phyloP scores from a whole-genome alignment of 2,888 invertebrate genomes.

The Sepioteuthis lessoniana region DNA sequence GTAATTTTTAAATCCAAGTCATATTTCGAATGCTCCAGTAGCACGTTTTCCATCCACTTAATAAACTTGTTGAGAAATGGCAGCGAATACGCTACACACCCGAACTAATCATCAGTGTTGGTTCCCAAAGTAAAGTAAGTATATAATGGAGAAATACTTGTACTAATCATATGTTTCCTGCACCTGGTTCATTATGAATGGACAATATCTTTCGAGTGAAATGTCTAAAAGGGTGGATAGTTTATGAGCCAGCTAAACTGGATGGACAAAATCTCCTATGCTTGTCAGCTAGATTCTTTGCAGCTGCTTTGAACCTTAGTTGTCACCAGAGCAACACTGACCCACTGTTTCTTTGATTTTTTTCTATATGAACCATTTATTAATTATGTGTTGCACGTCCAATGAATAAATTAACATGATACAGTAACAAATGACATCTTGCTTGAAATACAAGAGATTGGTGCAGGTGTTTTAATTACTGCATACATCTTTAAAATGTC shows the following conservation, averaged over 20 bases:
- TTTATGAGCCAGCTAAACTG: background rate
- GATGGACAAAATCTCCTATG: background rate
- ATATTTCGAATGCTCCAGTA: too few species aligned
- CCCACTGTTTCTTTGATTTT: background rate
- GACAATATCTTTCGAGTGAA: background rate
- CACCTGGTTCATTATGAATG: too few species aligned
- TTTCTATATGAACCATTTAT: background rate
- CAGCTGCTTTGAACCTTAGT: background rate
- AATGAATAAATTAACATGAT: background rate
- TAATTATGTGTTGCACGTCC: constrained; percentile 33
- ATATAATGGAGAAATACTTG: too few species aligned
- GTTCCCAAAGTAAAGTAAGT: too few species aligned
- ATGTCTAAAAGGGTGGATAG: background rate
- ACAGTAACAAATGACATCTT: background rate
- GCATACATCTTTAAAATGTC: background rate
- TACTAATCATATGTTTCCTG: too few species aligned
- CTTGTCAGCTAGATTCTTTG: background rate
- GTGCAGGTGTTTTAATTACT: background rate
- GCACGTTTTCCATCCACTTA: too few species aligned
- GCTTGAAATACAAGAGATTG: background rate
- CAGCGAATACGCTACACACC: too few species aligned
- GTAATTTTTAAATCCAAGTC: too few species aligned
- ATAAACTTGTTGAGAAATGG: too few species aligned
- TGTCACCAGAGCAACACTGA: background rate
- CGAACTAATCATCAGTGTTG: too few species aligned